These are phyloP conservation scores for Amphimallon solstitiale DNA, from an alignment of 2,888 invertebrate genomes.

Conservation along the genomic window DNA sequence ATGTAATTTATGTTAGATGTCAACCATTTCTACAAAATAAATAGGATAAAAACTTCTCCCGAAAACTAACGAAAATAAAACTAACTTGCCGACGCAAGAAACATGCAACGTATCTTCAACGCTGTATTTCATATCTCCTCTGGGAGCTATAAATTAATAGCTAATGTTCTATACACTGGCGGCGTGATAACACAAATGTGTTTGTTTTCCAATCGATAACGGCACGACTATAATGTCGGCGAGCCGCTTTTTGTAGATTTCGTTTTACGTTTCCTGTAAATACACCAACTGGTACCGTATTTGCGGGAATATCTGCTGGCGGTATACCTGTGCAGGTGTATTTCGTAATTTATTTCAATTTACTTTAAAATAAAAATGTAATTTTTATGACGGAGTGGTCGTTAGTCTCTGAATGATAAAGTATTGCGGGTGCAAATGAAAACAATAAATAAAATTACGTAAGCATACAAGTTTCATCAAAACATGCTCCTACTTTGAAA, in stretches of 20 bases:
- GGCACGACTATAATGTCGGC: slow-evolving; percentile 15
- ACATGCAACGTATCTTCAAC: slow-evolving; percentile 31
- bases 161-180: slow-evolving; percentile 35
- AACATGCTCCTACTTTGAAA: too few relatives aligned
- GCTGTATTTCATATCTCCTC: slow-evolving; percentile 29
- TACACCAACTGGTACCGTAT: neutral
- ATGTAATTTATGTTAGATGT: slow-evolving; percentile 25
- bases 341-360: slow-evolving; percentile 19
- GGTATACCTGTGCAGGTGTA: neutral
- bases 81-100: slow-evolving; percentile 30
- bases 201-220: slow-evolving; percentile 38
- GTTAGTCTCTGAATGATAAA: too few relatives aligned
- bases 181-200: slow-evolving; percentile 37
- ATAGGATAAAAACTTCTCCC: slow-evolving; percentile 9
- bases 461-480: too few relatives aligned
- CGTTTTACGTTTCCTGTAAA: slow-evolving; percentile 4
- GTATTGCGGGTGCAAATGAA: too few relatives aligned
- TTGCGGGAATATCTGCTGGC: neutral
- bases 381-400: too few relatives aligned
- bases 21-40: slow-evolving; percentile 20
- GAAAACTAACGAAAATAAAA: slow-evolving; percentile 22
- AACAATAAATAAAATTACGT: too few relatives aligned
- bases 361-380: neutral
- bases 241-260: slow-evolving; percentile 11
- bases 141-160: slow-evolving; percentile 37